Base-by-base conservation (phyloP, 92 coral and sea anemone genomes). In the Parazoanthus swiftii region DNA sequence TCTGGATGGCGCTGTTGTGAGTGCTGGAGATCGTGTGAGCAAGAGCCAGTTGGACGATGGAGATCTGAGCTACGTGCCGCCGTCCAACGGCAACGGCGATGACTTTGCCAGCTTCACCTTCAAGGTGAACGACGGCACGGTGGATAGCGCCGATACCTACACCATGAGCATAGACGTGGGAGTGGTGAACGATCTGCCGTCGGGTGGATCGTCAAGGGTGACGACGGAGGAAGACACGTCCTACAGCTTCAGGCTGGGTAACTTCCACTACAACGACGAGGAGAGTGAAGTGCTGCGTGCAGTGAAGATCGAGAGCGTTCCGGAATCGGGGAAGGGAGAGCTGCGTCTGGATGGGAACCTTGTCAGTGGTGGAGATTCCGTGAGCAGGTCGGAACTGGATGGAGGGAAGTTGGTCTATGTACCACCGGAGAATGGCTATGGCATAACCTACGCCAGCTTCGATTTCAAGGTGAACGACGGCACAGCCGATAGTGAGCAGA, bases 71-170 rank as follows among this genome's bases (percentile, higher is more conserved):
- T 67, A 67, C 73, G 73, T 67, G 73, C 73, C 73, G 73, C 73
- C 73, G 73, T 67, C 73, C 73, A 67, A 67, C 73, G 73, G 73
- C 73, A 67, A 67, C 73, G 73, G 73, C 73, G 73, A 67, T 67
- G 73, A 67, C 73, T 67, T 67, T 67, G 73, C 73, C 73, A 67
- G 73, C 73, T 67, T 67, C 73, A 67, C 73, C 73, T 67, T 67
- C 73, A 67, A 67, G 1, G 56, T 50, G 56, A 50, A 50, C 56
- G 56, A 50, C 56, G 56, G 56, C 56, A 50, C 56, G 56, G 56
- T 67, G 73, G 73, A 67, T 67, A 67, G 73, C 73, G n/a, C n/a
- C n/a, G 73, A 67, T 67, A 67, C 73, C 73, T 67, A 67, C 73
- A 67, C 73, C 73, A 67, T 67, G 73, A 67, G 73, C 73, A 67